phyloP scores from a whole-genome alignment of 1,140 invertebrate species.

The Panagrolaimus sp. region DNA sequence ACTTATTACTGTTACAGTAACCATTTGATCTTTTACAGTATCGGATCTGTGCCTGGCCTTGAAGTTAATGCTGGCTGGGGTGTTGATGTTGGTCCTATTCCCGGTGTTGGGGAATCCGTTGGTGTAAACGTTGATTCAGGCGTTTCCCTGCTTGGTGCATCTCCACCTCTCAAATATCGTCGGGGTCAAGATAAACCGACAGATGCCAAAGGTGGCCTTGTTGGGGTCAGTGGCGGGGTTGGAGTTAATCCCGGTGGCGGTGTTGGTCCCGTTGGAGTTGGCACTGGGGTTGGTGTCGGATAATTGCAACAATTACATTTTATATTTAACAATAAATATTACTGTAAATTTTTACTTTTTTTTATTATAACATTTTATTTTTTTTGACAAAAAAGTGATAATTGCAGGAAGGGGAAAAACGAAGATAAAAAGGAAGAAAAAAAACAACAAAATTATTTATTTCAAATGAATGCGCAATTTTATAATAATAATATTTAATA shows the following conservation, averaged over 20 bases:
- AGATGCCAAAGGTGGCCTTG: conserved; percentile 36
- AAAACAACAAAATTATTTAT: too few relatives aligned
- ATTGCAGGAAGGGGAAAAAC: too few relatives aligned
- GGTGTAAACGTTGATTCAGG: conserved; percentile 30
- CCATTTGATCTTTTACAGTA: not conserved
- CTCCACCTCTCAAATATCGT: conserved; percentile 32
- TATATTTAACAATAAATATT: too few relatives aligned
- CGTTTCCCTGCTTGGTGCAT: conserved; percentile 17
- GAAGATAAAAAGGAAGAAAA: too few relatives aligned
- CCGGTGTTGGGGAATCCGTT: conserved; percentile 39
- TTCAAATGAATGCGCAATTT: too few relatives aligned
- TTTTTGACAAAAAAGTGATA: not conserved
- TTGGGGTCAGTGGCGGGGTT: conserved; percentile 40
- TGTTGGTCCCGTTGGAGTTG: conserved; percentile 34
- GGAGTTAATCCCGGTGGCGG: conserved; percentile 36
- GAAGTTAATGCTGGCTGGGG: conserved; percentile 41
- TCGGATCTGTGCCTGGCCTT: conserved; percentile 39
- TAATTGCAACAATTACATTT: not conserved
- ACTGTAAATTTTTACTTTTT: not conserved
- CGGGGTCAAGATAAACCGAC: conserved; percentile 34
- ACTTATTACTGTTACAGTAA: too few relatives aligned
- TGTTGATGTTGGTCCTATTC: conserved; percentile 45
- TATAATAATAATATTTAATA: too few relatives aligned
- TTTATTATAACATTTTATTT: not conserved
- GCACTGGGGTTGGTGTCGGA: conserved; percentile 35